Evolutionary conservation across 2,888 invertebrate genomes (phyloP).

Genomic region (Bellardia bayeri): DNA sequence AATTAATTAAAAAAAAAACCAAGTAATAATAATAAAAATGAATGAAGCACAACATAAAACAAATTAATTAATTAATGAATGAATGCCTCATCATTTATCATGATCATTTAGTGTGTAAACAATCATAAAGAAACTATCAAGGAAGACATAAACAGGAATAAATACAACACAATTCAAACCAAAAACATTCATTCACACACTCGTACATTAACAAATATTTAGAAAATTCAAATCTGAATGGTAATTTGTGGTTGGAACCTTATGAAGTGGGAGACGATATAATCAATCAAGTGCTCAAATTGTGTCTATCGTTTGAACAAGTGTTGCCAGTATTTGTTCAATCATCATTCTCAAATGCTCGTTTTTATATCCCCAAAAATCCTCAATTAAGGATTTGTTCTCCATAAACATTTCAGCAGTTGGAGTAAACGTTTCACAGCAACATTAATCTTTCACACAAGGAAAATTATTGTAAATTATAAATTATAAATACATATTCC

Average conservation of each 20-base stretch:
- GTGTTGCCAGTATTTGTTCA: too few species aligned
- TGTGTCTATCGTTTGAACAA: slow-evolving; percentile 64
- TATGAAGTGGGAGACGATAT: slow-evolving; percentile 82
- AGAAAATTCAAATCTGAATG: slow-evolving; percentile 19
- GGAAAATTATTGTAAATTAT: too few species aligned
- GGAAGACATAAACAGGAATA: slow-evolving; percentile 55
- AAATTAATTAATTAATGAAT: slow-evolving; percentile 65
- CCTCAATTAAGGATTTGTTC: too few species aligned
- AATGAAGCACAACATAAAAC: slow-evolving; percentile 44
- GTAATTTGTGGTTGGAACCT: slow-evolving; percentile 74
- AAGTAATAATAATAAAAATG: slow-evolving; percentile 43
- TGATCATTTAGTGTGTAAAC: slow-evolving; percentile 65
- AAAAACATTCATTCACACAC: slow-evolving; percentile 12
- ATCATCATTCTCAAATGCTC: too few species aligned
- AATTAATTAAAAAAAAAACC: too few species aligned
- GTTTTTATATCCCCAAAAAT: too few species aligned
- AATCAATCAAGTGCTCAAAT: slow-evolving; percentile 79
- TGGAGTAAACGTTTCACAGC: too few species aligned
- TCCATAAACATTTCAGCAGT: too few species aligned
- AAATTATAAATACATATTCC: too few species aligned
- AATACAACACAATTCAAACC: slow-evolving; percentile 29
- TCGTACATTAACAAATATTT: not conserved
- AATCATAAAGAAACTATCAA: slow-evolving; percentile 63
- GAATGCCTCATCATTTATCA: slow-evolving; percentile 68
- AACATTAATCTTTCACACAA: too few species aligned